Base-by-base conservation (phyloP, 2,888 invertebrate species). In the Ceriagrion tenellum region DNA sequence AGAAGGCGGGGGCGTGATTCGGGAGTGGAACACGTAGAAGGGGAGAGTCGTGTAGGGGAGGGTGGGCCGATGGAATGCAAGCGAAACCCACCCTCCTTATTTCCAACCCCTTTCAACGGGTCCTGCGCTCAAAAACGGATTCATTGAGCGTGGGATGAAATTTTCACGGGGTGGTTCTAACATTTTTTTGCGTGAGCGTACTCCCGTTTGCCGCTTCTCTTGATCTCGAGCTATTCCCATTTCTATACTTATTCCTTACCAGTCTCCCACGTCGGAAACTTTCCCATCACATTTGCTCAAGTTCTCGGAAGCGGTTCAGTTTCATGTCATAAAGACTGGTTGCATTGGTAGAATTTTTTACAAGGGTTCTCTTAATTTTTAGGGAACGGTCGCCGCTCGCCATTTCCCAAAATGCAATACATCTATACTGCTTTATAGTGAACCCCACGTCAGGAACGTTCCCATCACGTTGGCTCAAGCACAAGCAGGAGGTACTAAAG, bases 121-220 rank as follows among this genome's bases (percentile, higher is more conserved):
- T 81, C 35, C 13, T 26, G 18, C 30, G 16, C 18, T 35, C 35
- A 16, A 81, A 23, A 81, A 81, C 30, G 81, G 30, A 81, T 81
- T 81, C 35, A 35, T 81, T 81, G 81, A 81, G 69, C 69, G 69
- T 69, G 81, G 81, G 81, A 81, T 12, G 81, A 35, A 81, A 81
- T 81, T 81, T 18, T 81, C 35, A 35, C 30, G 35, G 18, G 81
- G 81, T 81, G 35, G 35, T 81, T 10, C 30, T 26, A 16, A 23
- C 6, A 81, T 4, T 81, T 81, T 81, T 81, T 35, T 35, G 35
- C 2, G 81, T 16, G n/a, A 13, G 18, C 59, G 59, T 20, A 20
- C 16, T 20, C 59, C 18, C 59, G 16, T 20, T 59, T 16, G 20
- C 20, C 59, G 59, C 59, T 16, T 59, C 20, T 59, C 59, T 8